phyloP scores from a whole-genome alignment of 2,888 invertebrate species.

The Ditylenchus weischeri region DNA sequence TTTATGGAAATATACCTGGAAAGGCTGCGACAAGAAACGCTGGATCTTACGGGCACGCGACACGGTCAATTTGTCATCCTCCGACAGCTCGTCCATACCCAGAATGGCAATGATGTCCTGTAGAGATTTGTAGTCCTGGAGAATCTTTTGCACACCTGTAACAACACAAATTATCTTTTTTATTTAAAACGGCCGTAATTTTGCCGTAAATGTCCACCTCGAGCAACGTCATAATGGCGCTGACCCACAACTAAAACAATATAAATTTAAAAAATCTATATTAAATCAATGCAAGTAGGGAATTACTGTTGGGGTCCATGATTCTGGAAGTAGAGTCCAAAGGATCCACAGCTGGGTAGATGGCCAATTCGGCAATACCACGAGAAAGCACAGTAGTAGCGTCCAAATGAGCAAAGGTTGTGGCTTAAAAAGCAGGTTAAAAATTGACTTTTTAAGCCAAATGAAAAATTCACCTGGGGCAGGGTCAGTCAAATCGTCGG shows the following conservation, averaged over 20 bases:
- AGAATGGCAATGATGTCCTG: constrained; percentile 85
- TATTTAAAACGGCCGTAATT: background rate
- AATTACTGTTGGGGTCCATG: constrained; percentile 76
- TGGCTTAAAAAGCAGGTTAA: constrained; percentile 65
- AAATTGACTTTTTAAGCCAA: too few species aligned
- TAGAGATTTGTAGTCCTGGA: constrained; percentile 80
- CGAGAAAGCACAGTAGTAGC: constrained; percentile 88
- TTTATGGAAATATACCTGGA: constrained; percentile 62
- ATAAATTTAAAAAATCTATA: background rate
- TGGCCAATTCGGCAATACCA: constrained; percentile 86
- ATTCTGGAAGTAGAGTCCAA: constrained; percentile 87
- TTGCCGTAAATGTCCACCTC: constrained; percentile 65
- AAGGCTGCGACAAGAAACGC: constrained; percentile 94
- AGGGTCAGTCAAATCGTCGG: constrained; percentile 88
- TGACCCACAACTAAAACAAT: constrained; percentile 69
- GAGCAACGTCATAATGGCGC: constrained; percentile 82
- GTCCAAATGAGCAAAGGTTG: constrained; percentile 90
- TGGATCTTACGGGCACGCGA: constrained; percentile 95
- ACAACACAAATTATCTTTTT: background rate
- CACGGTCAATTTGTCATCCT: constrained; percentile 95
- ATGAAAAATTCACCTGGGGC: constrained; percentile 66
- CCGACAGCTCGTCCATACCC: constrained; percentile 92
- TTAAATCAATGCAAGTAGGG: background rate
- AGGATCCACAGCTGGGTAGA: constrained; percentile 90
- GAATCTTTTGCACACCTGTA: constrained; percentile 79